These are phyloP conservation scores for Rhagologus leucostigma DNA, from an alignment of 2,113 vertebrate species.

Conservation along the genomic window DNA sequence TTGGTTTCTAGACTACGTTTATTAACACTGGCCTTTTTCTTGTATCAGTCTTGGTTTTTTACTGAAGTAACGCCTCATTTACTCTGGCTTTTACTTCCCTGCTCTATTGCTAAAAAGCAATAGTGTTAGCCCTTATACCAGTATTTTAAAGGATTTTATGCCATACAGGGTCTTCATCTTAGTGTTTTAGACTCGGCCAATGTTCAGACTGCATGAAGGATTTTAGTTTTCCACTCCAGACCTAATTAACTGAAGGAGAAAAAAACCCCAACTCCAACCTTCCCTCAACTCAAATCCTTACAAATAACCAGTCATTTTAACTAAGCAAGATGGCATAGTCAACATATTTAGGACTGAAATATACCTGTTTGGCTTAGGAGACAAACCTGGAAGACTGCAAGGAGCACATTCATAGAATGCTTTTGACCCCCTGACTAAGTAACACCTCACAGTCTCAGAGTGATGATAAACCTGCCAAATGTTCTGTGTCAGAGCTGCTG, in stretches of 20 bases:
- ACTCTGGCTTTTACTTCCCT: neutral
- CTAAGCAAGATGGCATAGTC: neutral
- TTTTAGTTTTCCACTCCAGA: neutral
- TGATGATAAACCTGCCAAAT: conserved; percentile 63
- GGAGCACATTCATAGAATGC: neutral
- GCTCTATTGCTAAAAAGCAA: neutral
- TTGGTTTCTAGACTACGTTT: neutral
- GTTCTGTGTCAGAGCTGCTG: conserved; percentile 44
- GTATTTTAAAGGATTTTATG: neutral
- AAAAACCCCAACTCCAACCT: neutral
- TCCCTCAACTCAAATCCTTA: neutral
- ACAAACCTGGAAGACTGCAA: neutral
- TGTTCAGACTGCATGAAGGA: neutral
- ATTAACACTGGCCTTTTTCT: neutral
- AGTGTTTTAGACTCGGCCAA: neutral
- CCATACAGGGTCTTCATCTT: neutral
- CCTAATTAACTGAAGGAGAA: neutral
- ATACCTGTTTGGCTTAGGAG: neutral
- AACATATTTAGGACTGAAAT: neutral
- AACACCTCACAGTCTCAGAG: neutral
- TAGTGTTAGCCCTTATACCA: neutral
- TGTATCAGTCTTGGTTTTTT: neutral
- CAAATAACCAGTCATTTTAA: neutral
- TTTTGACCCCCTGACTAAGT: neutral
- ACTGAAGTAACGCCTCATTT: neutral